Percentiles rank a stretch among this genome's conserved stretches.
Conservation (phyloP, 2,888 invertebrate genomes). For the Xylocampa areola region DNA sequence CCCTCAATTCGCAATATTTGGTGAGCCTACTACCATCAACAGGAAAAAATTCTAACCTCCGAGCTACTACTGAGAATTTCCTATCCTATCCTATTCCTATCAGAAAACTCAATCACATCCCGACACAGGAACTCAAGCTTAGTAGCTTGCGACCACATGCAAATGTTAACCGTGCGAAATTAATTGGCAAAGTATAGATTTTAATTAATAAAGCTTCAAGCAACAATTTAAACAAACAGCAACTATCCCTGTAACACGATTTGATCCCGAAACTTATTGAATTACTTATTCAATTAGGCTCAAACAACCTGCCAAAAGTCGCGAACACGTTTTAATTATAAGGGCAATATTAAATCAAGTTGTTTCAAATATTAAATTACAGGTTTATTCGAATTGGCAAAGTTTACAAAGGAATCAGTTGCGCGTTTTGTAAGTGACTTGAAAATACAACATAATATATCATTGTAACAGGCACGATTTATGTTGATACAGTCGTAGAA, state of each 20-base stretch:
- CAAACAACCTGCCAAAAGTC: constrained; percentile 17
- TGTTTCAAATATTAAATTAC: constrained; percentile 37
- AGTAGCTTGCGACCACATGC: too few relatives aligned
- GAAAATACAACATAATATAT: too few relatives aligned
- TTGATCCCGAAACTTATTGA: constrained; percentile 23
- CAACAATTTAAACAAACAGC: constrained; percentile 8
- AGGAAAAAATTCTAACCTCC: too few relatives aligned
- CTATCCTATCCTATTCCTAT: too few relatives aligned
- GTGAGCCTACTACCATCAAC: too few relatives aligned
- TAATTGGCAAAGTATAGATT: constrained; percentile 1
- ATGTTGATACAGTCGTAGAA: too few relatives aligned
- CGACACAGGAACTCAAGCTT: too few relatives aligned
- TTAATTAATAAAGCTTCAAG: background rate
- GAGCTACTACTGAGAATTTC: too few relatives aligned
- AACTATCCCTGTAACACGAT: constrained; percentile 5
- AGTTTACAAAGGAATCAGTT: constrained; percentile 17
- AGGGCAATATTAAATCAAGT: constrained; percentile 18
- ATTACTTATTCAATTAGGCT: constrained; percentile 18
- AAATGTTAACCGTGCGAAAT: background rate
- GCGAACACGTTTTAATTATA: constrained; percentile 14
- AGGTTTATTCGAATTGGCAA: constrained; percentile 22
- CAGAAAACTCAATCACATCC: too few relatives aligned
- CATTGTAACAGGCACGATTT: too few relatives aligned
- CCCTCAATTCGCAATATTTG: too few relatives aligned
- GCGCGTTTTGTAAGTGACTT: background rate